Evolutionary conservation across 1,140 invertebrate species (phyloP), one percentile per base, ranked within the genome.

Genomic region (Brachionus manjavacas): DNA sequence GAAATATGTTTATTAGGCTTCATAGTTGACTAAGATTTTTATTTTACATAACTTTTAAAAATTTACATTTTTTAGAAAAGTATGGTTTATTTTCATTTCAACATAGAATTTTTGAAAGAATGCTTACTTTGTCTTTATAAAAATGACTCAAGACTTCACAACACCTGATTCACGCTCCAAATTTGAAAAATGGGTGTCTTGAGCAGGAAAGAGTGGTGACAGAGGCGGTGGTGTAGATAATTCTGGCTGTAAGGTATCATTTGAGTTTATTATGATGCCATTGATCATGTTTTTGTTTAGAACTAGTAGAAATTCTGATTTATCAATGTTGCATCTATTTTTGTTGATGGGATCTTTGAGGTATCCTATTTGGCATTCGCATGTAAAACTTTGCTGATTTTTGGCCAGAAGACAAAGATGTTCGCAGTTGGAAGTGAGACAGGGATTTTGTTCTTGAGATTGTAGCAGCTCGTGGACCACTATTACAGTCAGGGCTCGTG

Each of bases 381-480:
- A 80, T 16, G 49, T 60, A 60, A n/a, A 80, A 4, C 72, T 46
- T 20, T 20, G 20, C 2, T 23, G 72, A 25, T 28, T 76, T 9
- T 49, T 76, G 49, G 94, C 95, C 0, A 99, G 90, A 2, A 99
- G 90, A 89, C 97, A 99, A 1, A 99, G 89, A 87, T 99, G 96
- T 85, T 93, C 92, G 86, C 97, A 99, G 0, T 92, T 89, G 1
- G 93, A 92, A 83, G 93, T 92, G 64, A 89, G 90, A n/a, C 41
- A 84, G 85, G 86, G 85, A 86, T 87, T 76, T 25, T 46, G 25
- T 49, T 76, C 87, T 14, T 79, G 91, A 0, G 95, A 96, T 88
- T 98, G 96, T n/a, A 97, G 89, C 0, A 94, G 93, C 1, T 95
- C 94, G 90, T 98, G 96, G 87, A 96, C 94, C 0, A 97, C 95